These are phyloP conservation scores for Habroteleia sp. DNA, from an alignment of 2,888 invertebrate genomes.

Conservation along the genomic window DNA sequence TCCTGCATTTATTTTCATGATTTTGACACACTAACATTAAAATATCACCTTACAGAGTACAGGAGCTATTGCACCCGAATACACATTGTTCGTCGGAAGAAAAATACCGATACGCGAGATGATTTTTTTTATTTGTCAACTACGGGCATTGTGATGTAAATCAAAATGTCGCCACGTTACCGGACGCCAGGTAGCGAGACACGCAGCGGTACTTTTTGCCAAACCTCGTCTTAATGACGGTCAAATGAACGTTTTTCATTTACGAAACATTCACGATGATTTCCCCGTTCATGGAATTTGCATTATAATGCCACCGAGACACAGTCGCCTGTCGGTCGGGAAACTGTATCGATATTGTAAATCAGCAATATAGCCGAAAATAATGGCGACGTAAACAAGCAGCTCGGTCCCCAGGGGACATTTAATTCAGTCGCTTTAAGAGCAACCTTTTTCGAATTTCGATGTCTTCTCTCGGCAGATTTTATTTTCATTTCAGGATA, in stretches of 20 bases:
- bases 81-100: conserved; percentile 5
- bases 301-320: conserved; percentile 16
- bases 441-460: too few relatives aligned
- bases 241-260: conserved; percentile 19
- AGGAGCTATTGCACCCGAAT: too few relatives aligned
- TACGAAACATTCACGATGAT: neutral
- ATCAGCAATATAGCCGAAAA: conserved; percentile 17
- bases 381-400: conserved; percentile 4
- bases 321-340: conserved; percentile 6
- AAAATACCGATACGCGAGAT: neutral
- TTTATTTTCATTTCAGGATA: too few relatives aligned
- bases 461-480: too few relatives aligned
- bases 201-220: conserved; percentile 11
- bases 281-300: conserved; percentile 15
- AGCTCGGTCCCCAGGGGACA: conserved; percentile 2
- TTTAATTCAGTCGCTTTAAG: too few relatives aligned
- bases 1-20: too few relatives aligned
- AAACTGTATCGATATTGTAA: conserved; percentile 10
- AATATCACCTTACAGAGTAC: too few relatives aligned
- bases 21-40: too few relatives aligned
- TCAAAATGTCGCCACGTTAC: conserved; percentile 30
- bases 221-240: conserved; percentile 24
- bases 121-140: conserved; percentile 8
- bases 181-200: conserved; percentile 7
- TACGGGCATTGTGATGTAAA: conserved; percentile 22